Conservation (phyloP, 64 coral and sea anemone species). For the Montipora cactus region DNA sequence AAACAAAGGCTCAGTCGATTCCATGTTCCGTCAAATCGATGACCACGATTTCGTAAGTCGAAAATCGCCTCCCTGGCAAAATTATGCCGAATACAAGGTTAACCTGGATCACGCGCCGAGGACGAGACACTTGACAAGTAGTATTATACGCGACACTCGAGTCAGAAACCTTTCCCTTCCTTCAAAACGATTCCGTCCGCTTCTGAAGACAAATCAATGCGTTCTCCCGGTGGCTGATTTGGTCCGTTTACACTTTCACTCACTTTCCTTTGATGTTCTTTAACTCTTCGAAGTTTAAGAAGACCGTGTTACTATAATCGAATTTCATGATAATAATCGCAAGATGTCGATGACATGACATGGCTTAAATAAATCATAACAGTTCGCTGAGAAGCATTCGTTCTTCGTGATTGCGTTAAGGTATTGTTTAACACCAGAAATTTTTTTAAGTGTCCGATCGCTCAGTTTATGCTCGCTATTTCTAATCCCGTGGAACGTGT, state of each 20-base stretch:
- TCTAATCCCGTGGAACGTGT: constrained; percentile 12
- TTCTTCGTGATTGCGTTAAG: constrained; percentile 17
- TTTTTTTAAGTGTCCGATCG: constrained; percentile 14
- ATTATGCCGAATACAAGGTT: background rate
- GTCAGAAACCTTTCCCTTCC: constrained; percentile 24
- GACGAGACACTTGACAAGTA: constrained; percentile 25
- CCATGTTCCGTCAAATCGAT: background rate
- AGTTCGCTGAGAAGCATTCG: constrained; percentile 19
- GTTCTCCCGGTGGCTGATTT: background rate
- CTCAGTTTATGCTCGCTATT: background rate
- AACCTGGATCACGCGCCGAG: constrained; percentile 22
- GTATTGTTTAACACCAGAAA: constrained; percentile 21
- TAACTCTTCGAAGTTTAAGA: constrained; percentile 13
- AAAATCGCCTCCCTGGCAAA: background rate
- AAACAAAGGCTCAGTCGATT: background rate
- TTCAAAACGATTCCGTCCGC: constrained; percentile 7
- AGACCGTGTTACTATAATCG: constrained; percentile 49
- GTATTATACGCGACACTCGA: constrained; percentile 23
- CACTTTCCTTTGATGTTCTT: background rate
- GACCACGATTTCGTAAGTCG: background rate
- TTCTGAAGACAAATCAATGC: constrained; percentile 27
- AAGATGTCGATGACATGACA: constrained; percentile 70
- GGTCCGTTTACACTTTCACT: background rate
- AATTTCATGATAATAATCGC: constrained; percentile 71
- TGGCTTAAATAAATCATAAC: constrained; percentile 76